These are phyloP conservation scores for Acleris emargana DNA, from an alignment of 2,888 invertebrate genomes.

Conservation along the genomic window DNA sequence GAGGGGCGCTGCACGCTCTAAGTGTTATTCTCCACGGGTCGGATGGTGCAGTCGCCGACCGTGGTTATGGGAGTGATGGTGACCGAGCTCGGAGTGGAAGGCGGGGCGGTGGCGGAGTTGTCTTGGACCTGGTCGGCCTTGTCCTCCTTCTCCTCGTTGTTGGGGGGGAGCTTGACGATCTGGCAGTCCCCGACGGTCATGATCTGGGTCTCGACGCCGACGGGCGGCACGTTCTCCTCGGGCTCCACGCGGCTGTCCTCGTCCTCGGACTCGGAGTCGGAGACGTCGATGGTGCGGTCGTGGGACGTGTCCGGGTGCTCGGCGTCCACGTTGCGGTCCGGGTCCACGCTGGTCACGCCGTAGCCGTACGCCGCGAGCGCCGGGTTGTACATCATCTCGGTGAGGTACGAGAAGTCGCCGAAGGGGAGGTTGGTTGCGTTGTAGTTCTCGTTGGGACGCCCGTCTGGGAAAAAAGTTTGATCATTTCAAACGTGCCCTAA, in stretches of 20 bases:
- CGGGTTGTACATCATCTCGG: slow-evolving; percentile 80
- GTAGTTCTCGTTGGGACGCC: slow-evolving; percentile 80
- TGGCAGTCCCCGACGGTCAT: slow-evolving; percentile 82
- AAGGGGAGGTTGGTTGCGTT: slow-evolving; percentile 81
- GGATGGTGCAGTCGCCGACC: slow-evolving; percentile 78
- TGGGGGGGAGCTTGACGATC: slow-evolving; percentile 74
- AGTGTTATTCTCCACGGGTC: slow-evolving; percentile 72
- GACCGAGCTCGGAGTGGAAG: slow-evolving; percentile 66
- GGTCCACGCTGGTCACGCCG: slow-evolving; percentile 65
- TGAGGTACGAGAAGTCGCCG: slow-evolving; percentile 82
- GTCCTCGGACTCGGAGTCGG: slow-evolving; percentile 71
- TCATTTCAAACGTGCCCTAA: too few relatives aligned
- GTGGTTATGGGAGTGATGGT: slow-evolving; percentile 78
- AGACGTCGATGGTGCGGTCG: slow-evolving; percentile 75
- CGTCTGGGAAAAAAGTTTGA: slow-evolving; percentile 54
- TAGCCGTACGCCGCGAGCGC: slow-evolving; percentile 61
- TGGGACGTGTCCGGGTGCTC: slow-evolving; percentile 60
- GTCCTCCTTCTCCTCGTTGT: slow-evolving; percentile 62
- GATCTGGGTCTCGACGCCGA: slow-evolving; percentile 70
- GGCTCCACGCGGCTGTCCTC: slow-evolving; percentile 66
- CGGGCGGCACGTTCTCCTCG: slow-evolving; percentile 65
- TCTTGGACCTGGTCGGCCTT: slow-evolving; percentile 55
- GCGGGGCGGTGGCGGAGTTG: slow-evolving; percentile 47
- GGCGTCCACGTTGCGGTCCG: slow-evolving; percentile 63
- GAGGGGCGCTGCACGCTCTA: slow-evolving; percentile 50